These are phyloP conservation scores for Channa striata DNA, from an alignment of 2,797 vertebrate species.

Conservation along the genomic window DNA sequence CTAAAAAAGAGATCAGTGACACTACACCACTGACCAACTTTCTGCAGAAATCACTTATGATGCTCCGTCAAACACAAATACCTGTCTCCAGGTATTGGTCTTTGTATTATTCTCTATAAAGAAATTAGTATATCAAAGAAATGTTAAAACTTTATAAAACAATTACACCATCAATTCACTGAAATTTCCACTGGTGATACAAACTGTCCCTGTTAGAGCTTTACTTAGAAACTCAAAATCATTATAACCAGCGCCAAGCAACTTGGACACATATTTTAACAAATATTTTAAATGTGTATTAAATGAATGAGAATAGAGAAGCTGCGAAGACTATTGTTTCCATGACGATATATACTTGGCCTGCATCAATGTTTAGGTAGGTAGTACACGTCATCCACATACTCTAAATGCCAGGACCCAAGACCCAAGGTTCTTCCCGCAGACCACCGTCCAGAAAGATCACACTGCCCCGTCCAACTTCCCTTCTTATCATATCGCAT, in stretches of 20 bases:
- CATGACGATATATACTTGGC: no score
- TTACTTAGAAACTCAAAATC: conserved; percentile 45
- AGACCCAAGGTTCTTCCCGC: no score
- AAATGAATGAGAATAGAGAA: conserved; percentile 41
- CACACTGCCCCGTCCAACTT: no score
- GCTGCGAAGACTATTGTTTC: background rate
- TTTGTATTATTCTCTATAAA: conserved; percentile 41
- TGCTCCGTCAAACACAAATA: background rate
- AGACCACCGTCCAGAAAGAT: no score
- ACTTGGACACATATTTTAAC: conserved; percentile 35
- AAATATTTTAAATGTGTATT: conserved; percentile 36
- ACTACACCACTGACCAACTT: background rate
- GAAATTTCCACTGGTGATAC: conserved; percentile 47
- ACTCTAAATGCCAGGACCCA: no score
- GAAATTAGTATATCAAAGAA: conserved; percentile 48
- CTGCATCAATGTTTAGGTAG: no score
- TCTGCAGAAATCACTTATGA: background rate
- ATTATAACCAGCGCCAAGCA: conserved; percentile 37
- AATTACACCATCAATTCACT: conserved; percentile 51
- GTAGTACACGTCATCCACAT: no score
- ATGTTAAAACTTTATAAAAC: conserved; percentile 42
- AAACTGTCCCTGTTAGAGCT: conserved; percentile 47
- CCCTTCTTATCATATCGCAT: no score
- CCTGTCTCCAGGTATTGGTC: conserved; percentile 22
- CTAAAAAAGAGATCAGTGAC: no score